Evolutionary conservation across 2,888 invertebrate genomes (phyloP), one percentile per base, ranked within the genome.

Genomic region (Lasioglossum leucozonium): DNA sequence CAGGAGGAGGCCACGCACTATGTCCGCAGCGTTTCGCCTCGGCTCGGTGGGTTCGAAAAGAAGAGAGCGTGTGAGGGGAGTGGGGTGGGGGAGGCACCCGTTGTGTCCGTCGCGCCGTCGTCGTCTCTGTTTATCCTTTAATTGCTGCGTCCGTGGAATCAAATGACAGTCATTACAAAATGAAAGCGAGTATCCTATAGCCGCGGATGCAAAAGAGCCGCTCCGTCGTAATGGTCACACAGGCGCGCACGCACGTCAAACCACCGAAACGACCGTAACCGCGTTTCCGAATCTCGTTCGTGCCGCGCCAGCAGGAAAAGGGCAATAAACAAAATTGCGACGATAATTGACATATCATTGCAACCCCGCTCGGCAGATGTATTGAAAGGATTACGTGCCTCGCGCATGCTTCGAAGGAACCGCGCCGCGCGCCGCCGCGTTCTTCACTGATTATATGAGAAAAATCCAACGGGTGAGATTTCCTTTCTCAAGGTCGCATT

Each of bases 131-230:
- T 69, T 40, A 40, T 22, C 13, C 37, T n/a, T 69, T 69, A 69
- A 69, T 69, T 69, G 69, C 40, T 40, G 40, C 6, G 69, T 69
- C 69, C 22, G 44, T 40, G 40, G 13, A 18, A 42, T 22, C 4
- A 73, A 62, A 74, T 71, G 37, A 71, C 51, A 16, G 79, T 77
- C 51, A 79, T 87, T 75, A 84, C 6, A 40, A n/a, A 55, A 73
- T 30, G 76, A 86, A 65, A n/a, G 40, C 13, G 69, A 69, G 47
- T 51, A n/a, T 84, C 42, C 58, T 69, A 69, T 40, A n/a, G 26
- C 22, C 37, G 42, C 16, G 34, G 65, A 65, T n/a, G 37, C 22
- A 34, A 34, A n/a, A 37, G 55, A 30, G 30, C 58, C 58, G 26
- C 2, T n/a, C 16, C 58, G 72, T n/a, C 75, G 47, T 84, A 83